phyloP scores from a whole-genome alignment of 2,888 invertebrate species.

The Melanchra persicariae region DNA sequence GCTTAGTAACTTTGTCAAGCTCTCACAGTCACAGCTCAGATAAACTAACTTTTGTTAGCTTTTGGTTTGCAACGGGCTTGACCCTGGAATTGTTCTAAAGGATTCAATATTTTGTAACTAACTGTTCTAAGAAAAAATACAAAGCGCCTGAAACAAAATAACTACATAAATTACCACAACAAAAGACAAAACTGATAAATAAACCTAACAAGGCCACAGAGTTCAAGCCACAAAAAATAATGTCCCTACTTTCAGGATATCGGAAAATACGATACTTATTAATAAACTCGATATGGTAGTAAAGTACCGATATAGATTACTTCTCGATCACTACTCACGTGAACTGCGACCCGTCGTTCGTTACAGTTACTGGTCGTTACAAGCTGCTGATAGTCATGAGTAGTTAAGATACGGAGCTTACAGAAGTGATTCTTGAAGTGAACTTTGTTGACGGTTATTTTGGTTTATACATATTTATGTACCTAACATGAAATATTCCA shows the following conservation, averaged over 20 bases:
- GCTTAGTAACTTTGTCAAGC: background rate
- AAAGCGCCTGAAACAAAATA: background rate
- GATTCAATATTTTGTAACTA: background rate
- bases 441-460: conserved; percentile 37
- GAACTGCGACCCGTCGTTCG: conserved; percentile 51
- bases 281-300: conserved; percentile 2
- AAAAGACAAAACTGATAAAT: conserved; percentile 29
- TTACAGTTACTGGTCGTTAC: conserved; percentile 39
- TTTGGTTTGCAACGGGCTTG: background rate
- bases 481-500: background rate
- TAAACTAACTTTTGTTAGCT: background rate
- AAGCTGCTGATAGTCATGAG: conserved; percentile 43
- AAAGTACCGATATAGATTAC: conserved; percentile 53
- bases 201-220: conserved; percentile 29
- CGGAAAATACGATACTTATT: background rate
- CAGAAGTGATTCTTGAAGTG: conserved; percentile 26
- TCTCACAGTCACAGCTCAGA: background rate
- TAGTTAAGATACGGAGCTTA: conserved; percentile 41
- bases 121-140: background rate
- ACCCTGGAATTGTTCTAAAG: background rate
- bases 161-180: background rate
- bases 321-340: conserved; percentile 37
- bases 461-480: background rate
- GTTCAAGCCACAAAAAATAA: conserved; percentile 23
- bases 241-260: conserved; percentile 26